These are phyloP conservation scores for Salmo trutta DNA, from an alignment of 2,797 vertebrate genomes.

Conservation along the genomic window DNA sequence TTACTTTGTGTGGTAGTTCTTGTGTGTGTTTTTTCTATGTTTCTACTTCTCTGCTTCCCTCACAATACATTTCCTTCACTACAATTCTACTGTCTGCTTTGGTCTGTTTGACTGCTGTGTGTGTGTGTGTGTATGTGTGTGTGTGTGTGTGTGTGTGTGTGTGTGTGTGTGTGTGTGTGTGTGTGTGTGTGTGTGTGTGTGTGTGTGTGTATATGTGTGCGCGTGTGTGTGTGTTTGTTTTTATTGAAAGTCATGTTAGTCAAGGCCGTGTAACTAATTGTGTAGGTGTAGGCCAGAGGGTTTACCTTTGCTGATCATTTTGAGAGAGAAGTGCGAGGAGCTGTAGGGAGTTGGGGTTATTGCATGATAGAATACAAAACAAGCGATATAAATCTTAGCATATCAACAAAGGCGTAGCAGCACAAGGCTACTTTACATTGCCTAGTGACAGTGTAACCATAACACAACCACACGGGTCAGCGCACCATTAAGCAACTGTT, in stretches of 20 bases:
- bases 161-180: slow-evolving; percentile 15
- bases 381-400: no score
- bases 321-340: neutral
- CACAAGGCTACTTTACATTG: neutral
- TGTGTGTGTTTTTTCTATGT: neutral
- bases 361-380: neutral
- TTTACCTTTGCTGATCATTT: neutral
- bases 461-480: neutral
- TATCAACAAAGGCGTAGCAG: neutral
- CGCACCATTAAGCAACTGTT: neutral
- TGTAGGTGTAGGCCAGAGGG: slow-evolving; percentile 17
- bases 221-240: slow-evolving; percentile 8
- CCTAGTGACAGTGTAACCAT: neutral
- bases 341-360: neutral
- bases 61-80: neutral
- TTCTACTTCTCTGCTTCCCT: neutral
- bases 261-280: neutral
- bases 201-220: slow-evolving; percentile 15
- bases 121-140: slow-evolving; percentile 23
- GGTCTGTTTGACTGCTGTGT: slow-evolving; percentile 5
- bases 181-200: slow-evolving; percentile 9
- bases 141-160: slow-evolving; percentile 25
- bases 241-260: neutral
- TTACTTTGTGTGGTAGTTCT: neutral
- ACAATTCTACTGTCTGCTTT: neutral